Base-by-base conservation (phyloP, 1,140 invertebrate genomes). In the Cyclina sinensis region DNA sequence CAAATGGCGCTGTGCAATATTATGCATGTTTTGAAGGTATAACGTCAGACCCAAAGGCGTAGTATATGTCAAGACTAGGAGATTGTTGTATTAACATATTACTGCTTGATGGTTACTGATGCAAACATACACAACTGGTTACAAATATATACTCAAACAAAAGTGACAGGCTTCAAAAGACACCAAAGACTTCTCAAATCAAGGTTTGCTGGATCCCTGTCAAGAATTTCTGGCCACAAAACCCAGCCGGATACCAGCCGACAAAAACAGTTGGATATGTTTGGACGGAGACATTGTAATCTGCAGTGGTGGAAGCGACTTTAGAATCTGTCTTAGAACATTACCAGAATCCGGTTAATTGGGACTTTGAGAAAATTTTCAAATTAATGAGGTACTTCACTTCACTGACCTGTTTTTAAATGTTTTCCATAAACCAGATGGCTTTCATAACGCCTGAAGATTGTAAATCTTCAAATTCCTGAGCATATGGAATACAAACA, bases 151-250 rank as follows among this genome's bases (percentile, higher is more conserved):
- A 70, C 51, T 18, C 32, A 65, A 57, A 65, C 65, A 70, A 70
- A 9, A n/a, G 4, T 70, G 32, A 70, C 37, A 27, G 24, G 4
- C 27, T 27, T n/a, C 35, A 35, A n/a, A 5, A 37, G 11, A 35
- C 9, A 21, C 51, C 9, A 24, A 62, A n/a, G 4, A 65, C 24
- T 2, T 70, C 9, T n/a, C 32, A 70, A 39, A 37, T 30, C 24
- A 37, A 1, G 32, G 65, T 11, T 37, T 37, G 7, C 65, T 70
- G 65, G 65, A 70, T 70, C 32, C 32, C 32, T 18, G 32, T 70
- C 65, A 70, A 70, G 65, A 70, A 70, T 70, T 11, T 70, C 21
- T 70, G 65, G 65, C 65, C 65, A 16, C 9, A n/a, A 11, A 18
- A 30, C 35, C 7, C 30, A 11, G 21, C 65, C 65, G 65, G 65